Evolutionary conservation across 2,888 invertebrate genomes (phyloP), one percentile per base, ranked within the genome.

Genomic region (Torymus tubicola): DNA sequence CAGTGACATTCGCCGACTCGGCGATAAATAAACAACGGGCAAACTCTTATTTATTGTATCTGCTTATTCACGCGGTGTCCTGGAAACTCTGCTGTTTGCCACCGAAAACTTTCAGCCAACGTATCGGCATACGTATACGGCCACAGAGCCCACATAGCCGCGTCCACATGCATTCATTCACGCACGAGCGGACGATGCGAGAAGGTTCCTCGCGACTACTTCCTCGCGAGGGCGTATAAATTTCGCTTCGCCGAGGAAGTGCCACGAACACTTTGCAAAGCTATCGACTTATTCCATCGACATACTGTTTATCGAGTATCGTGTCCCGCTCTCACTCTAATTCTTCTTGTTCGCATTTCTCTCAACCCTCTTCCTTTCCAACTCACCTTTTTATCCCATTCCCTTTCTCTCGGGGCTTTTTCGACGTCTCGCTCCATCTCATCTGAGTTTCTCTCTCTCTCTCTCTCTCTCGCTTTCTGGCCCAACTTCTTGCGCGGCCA

Each of bases 251-350:
- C 52, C 65, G n/a, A 58, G 52, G 53, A 63, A 52, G 21, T 52
- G 65, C 24, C 24, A 52, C 24, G 57, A 58, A 65, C 72, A 68
- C 58, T 78, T 71, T 71, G 65, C 72, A 72, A 78, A 58, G 65
- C 72, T 42, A 78, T 78, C 58, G 77, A 77, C 69, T 77, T 77
- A 68, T 77, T 70, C 70, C 63, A 68, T 72, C 61, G 68, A 64
- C 69, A 69, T 68, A 74, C 71, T 79, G 73, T 69, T 79, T 79
- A 79, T 69, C 64, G 69, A 69, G 64, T 69, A 64, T 31, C 31
- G 31, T 5, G 31, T 31, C 31, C 21, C 61, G 58, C 42, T 64
- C 63, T n/a, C 63, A 42, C 16, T 67, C 71, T 79, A 63, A 61
- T 57, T 73, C 63, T 72, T 42, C 55, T 64, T n/a, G 69, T 69